Base-by-base conservation (phyloP, 2,113 vertebrate species). In the Polypterus senegalus region DNA sequence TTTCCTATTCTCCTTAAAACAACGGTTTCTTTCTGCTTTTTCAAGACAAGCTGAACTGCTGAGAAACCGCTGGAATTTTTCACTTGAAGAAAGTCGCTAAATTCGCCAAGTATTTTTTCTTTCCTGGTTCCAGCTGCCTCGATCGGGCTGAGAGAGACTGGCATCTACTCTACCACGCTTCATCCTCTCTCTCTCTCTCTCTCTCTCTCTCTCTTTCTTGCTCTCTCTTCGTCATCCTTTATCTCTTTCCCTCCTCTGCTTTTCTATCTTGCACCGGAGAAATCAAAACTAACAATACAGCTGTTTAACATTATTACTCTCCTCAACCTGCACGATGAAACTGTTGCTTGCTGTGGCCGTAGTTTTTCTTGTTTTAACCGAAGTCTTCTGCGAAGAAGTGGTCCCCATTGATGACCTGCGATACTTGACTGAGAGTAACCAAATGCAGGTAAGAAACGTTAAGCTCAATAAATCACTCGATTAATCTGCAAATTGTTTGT, bases 371-470 rank as follows among this genome's bases (percentile, higher is more conserved):
- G 70, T 84, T 72, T 80, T 84, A 46, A 77, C 80, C 3, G 86
- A 84, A 70, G 82, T 88, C 58, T 74, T 86, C 55, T 82, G 88
- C 3, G 77, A 88, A 58, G 90, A 95, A 57, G 75, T 79, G 44
- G 80, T 79, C 9, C 69, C 81, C 46, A 76, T 71, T 53, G 90
- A 92, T 67, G 90, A 90, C 52, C 73, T 83, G 4, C 88, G 82
- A 74, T 89, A 91, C 71, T 97, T 91, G 93, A 82, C 86, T 1
- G 86, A 83, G 67, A 72, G 70, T 4, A 85, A 88, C 46, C 85
- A 78, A 57, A 76, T 73, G 44, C 91, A 92, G 90, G 94, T 96
- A 79, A 80, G 80, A 27, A 27, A 27, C 27, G 27, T 27, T 27
- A 27, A 27, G 27, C 27, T 27, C 27, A 27, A 27, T 27, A 27